Percentiles rank a stretch among this genome's conserved stretches.
phyloP scores from a whole-genome alignment of 2,888 invertebrate genomes.

The Baccha elongata region DNA sequence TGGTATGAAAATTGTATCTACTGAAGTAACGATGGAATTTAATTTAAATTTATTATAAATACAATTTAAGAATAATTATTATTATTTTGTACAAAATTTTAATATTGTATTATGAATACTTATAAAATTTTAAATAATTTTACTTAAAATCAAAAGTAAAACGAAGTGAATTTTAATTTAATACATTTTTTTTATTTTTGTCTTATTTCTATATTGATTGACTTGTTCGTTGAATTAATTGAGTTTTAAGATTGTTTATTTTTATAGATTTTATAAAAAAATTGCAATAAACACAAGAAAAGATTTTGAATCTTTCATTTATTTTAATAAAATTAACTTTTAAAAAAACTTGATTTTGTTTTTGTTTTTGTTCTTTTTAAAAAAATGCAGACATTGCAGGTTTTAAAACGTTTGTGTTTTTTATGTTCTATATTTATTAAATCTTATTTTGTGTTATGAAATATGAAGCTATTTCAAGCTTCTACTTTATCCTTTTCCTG shows the following conservation, averaged over 20 bases:
- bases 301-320: slow-evolving; percentile 6
- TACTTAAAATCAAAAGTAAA: slow-evolving; percentile 8
- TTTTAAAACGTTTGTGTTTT: too few species aligned
- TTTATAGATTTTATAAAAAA: slow-evolving; percentile 22
- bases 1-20: slow-evolving; percentile 25
- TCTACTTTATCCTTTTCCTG: too few species aligned
- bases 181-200: slow-evolving; percentile 1
- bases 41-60: slow-evolving; percentile 12
- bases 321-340: slow-evolving; percentile 41
- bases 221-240: slow-evolving; percentile 42
- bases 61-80: slow-evolving; percentile 41
- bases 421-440: too few species aligned
- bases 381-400: not conserved
- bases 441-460: too few species aligned
- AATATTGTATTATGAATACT: not conserved
- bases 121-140: not conserved
- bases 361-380: not conserved
- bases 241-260: slow-evolving; percentile 25
- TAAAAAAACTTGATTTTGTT: slow-evolving; percentile 12
- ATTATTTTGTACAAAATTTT: slow-evolving; percentile 28
- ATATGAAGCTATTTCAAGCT: too few species aligned
- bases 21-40: slow-evolving; percentile 5
- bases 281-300: slow-evolving; percentile 26
- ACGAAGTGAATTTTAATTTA: slow-evolving; percentile 15
- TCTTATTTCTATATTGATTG: not conserved